These are phyloP conservation scores for Athripsodes cinereus DNA, from an alignment of 2,888 invertebrate species.

Conservation along the genomic window DNA sequence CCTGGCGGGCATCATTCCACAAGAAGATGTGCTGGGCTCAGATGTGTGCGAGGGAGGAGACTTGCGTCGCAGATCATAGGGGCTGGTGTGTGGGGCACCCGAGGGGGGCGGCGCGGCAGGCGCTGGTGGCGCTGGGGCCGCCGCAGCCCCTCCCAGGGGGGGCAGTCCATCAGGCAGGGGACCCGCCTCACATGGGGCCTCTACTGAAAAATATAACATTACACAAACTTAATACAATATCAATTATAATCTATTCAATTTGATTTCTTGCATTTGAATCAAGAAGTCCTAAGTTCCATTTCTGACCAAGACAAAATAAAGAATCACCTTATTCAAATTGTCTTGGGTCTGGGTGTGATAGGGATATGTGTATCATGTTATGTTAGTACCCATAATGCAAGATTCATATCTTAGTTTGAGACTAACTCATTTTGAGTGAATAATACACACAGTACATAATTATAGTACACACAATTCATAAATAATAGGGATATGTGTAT, in stretches of 20 bases:
- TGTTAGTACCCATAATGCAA: too few relatives aligned
- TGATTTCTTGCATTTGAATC: too few relatives aligned
- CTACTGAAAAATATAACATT: slow-evolving; percentile 44
- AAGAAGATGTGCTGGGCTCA: slow-evolving; percentile 60
- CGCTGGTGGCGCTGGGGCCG: slow-evolving; percentile 46
- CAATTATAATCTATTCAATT: too few relatives aligned
- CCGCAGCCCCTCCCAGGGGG: slow-evolving; percentile 41
- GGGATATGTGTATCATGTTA: too few relatives aligned
- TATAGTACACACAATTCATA: too few relatives aligned
- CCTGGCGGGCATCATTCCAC: slow-evolving; percentile 72
- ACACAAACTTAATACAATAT: not conserved
- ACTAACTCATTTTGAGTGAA: too few relatives aligned
- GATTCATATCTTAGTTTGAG: too few relatives aligned
- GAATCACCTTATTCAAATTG: too few relatives aligned
- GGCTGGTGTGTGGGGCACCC: slow-evolving; percentile 70
- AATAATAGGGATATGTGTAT: too few relatives aligned
- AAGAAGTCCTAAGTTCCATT: not conserved
- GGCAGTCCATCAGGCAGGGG: slow-evolving; percentile 38
- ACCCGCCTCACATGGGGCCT: slow-evolving; percentile 71
- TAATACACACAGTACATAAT: too few relatives aligned
- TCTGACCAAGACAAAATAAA: too few relatives aligned
- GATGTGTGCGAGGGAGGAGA: slow-evolving; percentile 67
- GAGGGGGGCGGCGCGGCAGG: slow-evolving; percentile 43
- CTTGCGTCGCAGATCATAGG: slow-evolving; percentile 84
- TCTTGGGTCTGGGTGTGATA: too few relatives aligned